Base-by-base conservation (phyloP, 1,140 invertebrate species). In the Lucilia sericata region DNA sequence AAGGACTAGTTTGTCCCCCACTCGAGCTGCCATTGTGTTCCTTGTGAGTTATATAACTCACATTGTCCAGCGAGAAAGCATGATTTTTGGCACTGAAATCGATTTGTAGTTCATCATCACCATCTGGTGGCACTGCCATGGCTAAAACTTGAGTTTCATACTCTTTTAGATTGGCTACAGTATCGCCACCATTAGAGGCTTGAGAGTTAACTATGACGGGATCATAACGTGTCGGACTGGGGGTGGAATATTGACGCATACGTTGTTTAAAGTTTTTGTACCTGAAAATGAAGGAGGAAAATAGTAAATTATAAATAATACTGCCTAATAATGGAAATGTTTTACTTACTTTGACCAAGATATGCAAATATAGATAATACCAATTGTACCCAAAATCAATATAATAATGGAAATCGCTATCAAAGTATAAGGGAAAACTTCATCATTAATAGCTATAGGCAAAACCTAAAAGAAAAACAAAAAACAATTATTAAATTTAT, bases 311-410 rank as follows among this genome's bases (percentile, higher is more conserved):
- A 30, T 30, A 2, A 30, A 30, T 2, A 30, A 30, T 30, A 30
- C 25, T 30, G 25, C 25, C 25, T 30, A 30, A 30, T 30, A 30
- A 3, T 30, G 25, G 25, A 30, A n/a, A n/a, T n/a, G n/a, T n/a
- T 30, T 30, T 30, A 70, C 92, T 93, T 91, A 97, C 96, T 96
- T 96, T 83, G 96, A 96, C 96, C 97, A 98, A 0, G 96, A 97
- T 70, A 97, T 94, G 88, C 97, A 97, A 47, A 98, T 97, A 88
- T 98, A 97, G 42, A 97, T 94, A 55, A 98, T 98, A 14, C 96
- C 97, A 82, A 96, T 95, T 17, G 96, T 93, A 3, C 96, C 96
- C 25, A 98, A 93, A 5, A 98, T 93, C 19, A 98, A 94, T 82
- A 98, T 98, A 19, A 98, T 94, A 55, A 94, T 95, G 0, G 96